Conservation (phyloP, 2,888 invertebrate genomes). For the Megastigmus dorsalis region DNA sequence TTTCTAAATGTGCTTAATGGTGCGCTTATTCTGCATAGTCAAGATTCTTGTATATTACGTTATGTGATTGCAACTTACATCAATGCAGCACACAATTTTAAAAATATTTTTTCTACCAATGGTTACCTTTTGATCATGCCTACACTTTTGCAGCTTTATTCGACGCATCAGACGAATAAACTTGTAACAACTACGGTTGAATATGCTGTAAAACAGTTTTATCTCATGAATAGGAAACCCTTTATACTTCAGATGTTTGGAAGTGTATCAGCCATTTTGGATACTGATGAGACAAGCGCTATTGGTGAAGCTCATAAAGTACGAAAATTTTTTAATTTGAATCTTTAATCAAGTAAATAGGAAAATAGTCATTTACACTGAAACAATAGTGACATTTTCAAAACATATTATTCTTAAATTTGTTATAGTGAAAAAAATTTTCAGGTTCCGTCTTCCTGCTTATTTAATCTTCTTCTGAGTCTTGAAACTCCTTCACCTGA, state of each 20-base stretch:
- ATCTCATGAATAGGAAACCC: constrained; percentile 97
- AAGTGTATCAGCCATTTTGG: constrained; percentile 95
- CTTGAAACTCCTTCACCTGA: constrained; percentile 96
- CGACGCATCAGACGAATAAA: constrained; percentile 97
- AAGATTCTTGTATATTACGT: constrained; percentile 95
- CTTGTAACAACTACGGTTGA: constrained; percentile 96
- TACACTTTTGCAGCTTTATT: constrained; percentile 95
- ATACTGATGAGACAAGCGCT: constrained; percentile 90
- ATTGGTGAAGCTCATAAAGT: constrained; percentile 96
- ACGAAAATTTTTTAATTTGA: constrained; percentile 43
- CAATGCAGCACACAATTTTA: constrained; percentile 98
- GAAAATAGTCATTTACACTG: no score
- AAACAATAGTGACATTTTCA: no score
- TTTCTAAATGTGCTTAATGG: constrained; percentile 99
- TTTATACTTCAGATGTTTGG: constrained; percentile 99
- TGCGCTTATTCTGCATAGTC: constrained; percentile 95
- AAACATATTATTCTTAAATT: no score
- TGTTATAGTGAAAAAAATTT: no score
- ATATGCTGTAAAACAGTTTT: constrained; percentile 98
- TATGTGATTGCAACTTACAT: constrained; percentile 98
- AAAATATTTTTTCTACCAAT: constrained; percentile 98
- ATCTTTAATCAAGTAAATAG: no score
- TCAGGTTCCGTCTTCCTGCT: constrained; percentile 90
- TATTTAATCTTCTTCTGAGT: constrained; percentile 93
- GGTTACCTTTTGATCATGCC: constrained; percentile 99